Percentiles rank a stretch among this genome's conserved stretches.
These are phyloP conservation scores for Drosophila miranda DNA, from an alignment of 1,140 invertebrate species.

Conservation along the genomic window DNA sequence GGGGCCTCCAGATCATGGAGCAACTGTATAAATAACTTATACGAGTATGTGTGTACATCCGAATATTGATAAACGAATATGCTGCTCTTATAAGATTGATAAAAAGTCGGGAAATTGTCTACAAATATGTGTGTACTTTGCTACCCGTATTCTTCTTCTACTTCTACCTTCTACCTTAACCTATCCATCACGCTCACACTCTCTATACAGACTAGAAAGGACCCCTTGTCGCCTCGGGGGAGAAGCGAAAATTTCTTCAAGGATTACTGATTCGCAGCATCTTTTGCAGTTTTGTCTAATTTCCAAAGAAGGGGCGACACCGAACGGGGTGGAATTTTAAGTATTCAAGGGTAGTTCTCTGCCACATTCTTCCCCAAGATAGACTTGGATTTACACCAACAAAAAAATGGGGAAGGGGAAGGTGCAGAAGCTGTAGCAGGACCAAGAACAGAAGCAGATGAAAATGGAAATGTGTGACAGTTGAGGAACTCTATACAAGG, in stretches of 20 bases:
- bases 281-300: constrained; percentile 74
- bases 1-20: constrained; percentile 12
- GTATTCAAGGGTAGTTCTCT: constrained; percentile 41
- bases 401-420: too few species aligned
- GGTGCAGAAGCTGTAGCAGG: too few species aligned
- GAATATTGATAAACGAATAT: constrained; percentile 71
- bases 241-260: constrained; percentile 77
- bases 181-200: not conserved
- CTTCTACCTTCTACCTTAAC: not conserved
- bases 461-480: constrained; percentile 50
- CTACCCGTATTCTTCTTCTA: too few species aligned
- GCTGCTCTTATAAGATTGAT: too few species aligned
- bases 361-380: constrained; percentile 56
- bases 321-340: constrained; percentile 39
- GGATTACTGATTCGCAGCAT: constrained; percentile 79
- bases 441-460: constrained; percentile 7
- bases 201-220: not conserved
- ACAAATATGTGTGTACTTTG: constrained; percentile 11
- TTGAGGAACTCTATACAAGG: constrained; percentile 50
- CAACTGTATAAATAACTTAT: constrained; percentile 71
- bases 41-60: constrained; percentile 41
- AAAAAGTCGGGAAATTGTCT: constrained; percentile 13
- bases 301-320: constrained; percentile 40
- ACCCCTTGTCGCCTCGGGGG: constrained; percentile 48
- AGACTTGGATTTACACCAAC: constrained; percentile 72